Conservation (phyloP, 2,888 invertebrate species). For the Bugulina stolonifera region DNA sequence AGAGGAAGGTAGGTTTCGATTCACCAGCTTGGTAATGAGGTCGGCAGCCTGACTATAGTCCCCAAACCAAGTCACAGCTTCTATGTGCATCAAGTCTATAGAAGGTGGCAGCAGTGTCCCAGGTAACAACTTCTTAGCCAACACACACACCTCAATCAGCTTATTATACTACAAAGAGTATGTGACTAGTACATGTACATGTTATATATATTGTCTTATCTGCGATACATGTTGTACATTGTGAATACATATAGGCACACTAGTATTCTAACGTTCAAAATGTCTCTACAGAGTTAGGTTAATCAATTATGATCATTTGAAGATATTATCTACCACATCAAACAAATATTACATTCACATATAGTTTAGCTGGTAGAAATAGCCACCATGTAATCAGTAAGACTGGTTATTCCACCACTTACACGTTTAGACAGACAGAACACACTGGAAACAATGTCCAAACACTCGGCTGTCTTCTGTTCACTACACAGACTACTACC, state of each 20-base stretch:
- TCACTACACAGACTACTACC: neutral
- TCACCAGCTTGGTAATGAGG: neutral
- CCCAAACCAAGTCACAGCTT: neutral
- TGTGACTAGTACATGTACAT: too few relatives aligned
- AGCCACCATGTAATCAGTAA: too few relatives aligned
- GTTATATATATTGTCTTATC: too few relatives aligned
- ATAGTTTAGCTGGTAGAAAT: too few relatives aligned
- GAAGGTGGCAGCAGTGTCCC: neutral
- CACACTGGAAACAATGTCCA: neutral
- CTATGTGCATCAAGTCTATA: neutral
- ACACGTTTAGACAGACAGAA: constrained; percentile 6
- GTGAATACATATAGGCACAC: too few relatives aligned
- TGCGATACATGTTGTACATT: too few relatives aligned
- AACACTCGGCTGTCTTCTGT: neutral
- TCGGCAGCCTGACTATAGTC: neutral
- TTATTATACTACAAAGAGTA: neutral
- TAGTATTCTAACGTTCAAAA: too few relatives aligned
- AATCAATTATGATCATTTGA: too few relatives aligned
- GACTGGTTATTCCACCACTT: too few relatives aligned
- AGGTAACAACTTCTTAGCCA: neutral
- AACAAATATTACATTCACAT: too few relatives aligned
- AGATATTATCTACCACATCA: too few relatives aligned
- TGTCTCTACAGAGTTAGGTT: too few relatives aligned
- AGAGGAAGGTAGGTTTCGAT: neutral
- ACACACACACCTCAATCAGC: neutral